phyloP scores from a whole-genome alignment of 30 jellyfish, hydroid and myxozoan genomes.

The Sanderia malayensis region DNA sequence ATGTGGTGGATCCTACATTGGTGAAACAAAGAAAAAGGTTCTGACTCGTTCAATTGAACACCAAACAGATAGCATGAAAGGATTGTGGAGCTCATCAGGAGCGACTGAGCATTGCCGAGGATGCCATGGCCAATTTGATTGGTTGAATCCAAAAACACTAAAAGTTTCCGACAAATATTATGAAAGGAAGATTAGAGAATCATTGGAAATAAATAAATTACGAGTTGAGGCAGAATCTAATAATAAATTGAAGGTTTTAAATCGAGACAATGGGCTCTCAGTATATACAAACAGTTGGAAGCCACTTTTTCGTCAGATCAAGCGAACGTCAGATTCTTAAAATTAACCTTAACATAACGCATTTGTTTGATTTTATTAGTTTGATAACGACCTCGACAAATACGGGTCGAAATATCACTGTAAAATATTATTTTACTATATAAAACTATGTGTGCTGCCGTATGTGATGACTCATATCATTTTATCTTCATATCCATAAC shows the following conservation, averaged over 20 bases:
- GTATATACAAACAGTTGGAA: too few relatives aligned
- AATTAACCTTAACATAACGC: neutral
- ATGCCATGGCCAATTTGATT: neutral
- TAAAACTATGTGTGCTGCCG: neutral
- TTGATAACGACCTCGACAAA: neutral
- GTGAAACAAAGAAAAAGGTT: conserved; percentile 6
- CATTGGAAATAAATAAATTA: too few relatives aligned
- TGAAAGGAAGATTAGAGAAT: too few relatives aligned
- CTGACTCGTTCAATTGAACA: conserved; percentile 8
- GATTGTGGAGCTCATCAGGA: neutral
- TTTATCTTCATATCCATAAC: too few relatives aligned
- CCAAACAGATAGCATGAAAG: neutral
- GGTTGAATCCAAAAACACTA: neutral
- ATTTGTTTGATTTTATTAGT: neutral
- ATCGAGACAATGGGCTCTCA: too few relatives aligned
- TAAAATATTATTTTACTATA: too few relatives aligned
- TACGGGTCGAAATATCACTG: neutral
- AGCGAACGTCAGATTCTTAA: neutral
- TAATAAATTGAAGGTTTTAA: too few relatives aligned
- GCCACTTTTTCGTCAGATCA: too few relatives aligned
- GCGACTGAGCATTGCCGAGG: conserved; percentile 3
- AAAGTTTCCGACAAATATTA: neutral
- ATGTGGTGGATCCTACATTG: neutral
- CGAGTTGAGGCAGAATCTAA: too few relatives aligned
- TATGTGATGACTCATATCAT: neutral